These are phyloP conservation scores for Grus americana DNA, from an alignment of 2,113 vertebrate genomes.

Conservation along the genomic window DNA sequence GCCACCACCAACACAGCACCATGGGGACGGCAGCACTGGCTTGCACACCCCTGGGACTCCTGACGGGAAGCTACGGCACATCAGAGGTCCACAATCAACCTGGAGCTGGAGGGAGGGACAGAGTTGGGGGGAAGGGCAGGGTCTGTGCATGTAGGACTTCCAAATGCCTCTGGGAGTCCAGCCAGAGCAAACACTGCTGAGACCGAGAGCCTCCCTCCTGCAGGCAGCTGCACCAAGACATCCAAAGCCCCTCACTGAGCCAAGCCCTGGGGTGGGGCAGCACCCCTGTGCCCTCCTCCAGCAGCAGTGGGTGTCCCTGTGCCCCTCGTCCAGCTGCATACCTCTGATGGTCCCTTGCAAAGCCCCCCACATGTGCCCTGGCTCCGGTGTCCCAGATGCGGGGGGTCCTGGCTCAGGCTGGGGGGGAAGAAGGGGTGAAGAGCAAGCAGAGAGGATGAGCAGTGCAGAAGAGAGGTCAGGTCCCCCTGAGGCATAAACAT, in stretches of 20 bases:
- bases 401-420: not conserved
- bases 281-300: not conserved
- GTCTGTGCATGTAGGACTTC: not conserved
- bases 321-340: not conserved
- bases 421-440: not conserved
- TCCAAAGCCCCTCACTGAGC: not conserved
- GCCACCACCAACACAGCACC: not conserved
- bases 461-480: not conserved
- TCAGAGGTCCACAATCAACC: not conserved
- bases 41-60: not conserved
- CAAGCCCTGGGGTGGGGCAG: not conserved
- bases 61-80: not conserved
- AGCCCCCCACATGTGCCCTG: accelerated
- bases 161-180: not conserved
- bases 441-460: not conserved
- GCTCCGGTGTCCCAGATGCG: not conserved
- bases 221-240: not conserved
- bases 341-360: not conserved
- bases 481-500: accelerated
- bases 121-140: not conserved
- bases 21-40: not conserved
- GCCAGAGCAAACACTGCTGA: not conserved
- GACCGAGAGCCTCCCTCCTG: not conserved
- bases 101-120: accelerated
- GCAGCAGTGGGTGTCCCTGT: not conserved